Base-by-base conservation (phyloP, 2,888 invertebrate species). In the Selenia dentaria region DNA sequence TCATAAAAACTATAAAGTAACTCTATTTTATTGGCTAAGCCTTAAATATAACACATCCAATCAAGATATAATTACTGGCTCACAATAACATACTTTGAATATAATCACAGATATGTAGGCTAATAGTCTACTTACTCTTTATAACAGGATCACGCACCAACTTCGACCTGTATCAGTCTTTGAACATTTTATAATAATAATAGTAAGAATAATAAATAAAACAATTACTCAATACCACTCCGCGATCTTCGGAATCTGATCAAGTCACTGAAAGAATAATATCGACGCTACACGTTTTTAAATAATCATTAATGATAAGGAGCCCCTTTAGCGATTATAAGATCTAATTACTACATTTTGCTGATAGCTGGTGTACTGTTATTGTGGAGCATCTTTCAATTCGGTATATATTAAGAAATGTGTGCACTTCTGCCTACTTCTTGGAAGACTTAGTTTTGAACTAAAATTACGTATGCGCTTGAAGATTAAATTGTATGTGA, bases 231-330 rank as follows among this genome's bases (percentile, higher is more conserved):
- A 24, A 8, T 6, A 26, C 40, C 62, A 66, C 67, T 65, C 61
- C 55, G 59, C 67, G 61, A 67, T 64, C 62, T 65, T 59, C 47
- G 58, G 63, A 62, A 69, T 71, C 67, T 69, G 73, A 69, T 63
- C 59, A 65, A 71, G 58, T 65, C 66, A 88, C 85, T 88, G 84
- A 77, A 80, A 77, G 65, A 66, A 71, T 73, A 64, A 75, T 81
- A 80, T 71, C 72, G 80, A 73, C 62, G 73, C 61, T 70, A 65
- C 70, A 65, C 75, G 80, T 82, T 88, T 36, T 84, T 82, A 84
- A 88, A 84, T 85, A 83, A 86, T 88, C 85, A 79, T 76, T 75
- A 67, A 74, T 79, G 89, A 88, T 88, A 88, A 88, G 79, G 64
- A 66, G 62, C 62, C 59, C 56, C 64, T 67, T 70, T 67, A 70